Conservation (phyloP, 2,888 invertebrate species). For the Drosophila basisetae region DNA sequence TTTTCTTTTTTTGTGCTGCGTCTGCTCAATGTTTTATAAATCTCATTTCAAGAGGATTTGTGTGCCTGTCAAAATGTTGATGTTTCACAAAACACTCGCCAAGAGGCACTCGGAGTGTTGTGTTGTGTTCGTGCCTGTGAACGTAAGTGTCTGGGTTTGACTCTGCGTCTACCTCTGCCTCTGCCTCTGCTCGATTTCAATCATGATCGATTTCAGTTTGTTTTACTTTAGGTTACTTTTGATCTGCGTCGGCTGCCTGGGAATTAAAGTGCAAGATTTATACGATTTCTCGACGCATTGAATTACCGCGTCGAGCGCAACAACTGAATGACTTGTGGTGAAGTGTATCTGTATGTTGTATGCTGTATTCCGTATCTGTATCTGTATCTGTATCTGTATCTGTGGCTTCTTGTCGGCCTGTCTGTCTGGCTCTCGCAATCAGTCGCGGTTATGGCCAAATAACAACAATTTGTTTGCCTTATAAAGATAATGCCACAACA, state of each 20-base stretch:
- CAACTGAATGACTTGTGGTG: constrained; percentile 64
- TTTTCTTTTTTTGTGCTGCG: constrained; percentile 44
- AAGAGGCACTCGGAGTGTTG: constrained; percentile 23
- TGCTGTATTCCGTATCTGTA: constrained; percentile 4
- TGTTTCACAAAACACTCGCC: constrained; percentile 79
- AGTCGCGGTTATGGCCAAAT: constrained; percentile 63
- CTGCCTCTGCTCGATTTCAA: constrained; percentile 74
- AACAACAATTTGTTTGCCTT: constrained; percentile 82
- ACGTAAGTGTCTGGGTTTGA: constrained; percentile 12
- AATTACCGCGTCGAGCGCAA: constrained; percentile 57
- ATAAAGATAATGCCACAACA: constrained; percentile 77
- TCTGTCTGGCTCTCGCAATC: constrained; percentile 38
- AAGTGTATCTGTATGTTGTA: constrained; percentile 22
- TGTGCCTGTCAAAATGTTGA: constrained; percentile 82
- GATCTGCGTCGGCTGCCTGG: constrained; percentile 61
- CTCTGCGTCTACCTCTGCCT: background rate
- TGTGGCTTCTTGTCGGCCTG: constrained; percentile 9
- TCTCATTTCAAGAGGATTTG: constrained; percentile 81
- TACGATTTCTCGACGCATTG: constrained; percentile 79
- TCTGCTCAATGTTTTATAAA: constrained; percentile 78
- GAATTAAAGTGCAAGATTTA: constrained; percentile 75
- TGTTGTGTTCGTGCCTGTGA: constrained; percentile 1
- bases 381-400: background rate
- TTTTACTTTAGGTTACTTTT: constrained; percentile 70
- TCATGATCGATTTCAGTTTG: constrained; percentile 81